Conservation (phyloP, 2,113 vertebrate genomes). For the Chaetodon trifascialis region DNA sequence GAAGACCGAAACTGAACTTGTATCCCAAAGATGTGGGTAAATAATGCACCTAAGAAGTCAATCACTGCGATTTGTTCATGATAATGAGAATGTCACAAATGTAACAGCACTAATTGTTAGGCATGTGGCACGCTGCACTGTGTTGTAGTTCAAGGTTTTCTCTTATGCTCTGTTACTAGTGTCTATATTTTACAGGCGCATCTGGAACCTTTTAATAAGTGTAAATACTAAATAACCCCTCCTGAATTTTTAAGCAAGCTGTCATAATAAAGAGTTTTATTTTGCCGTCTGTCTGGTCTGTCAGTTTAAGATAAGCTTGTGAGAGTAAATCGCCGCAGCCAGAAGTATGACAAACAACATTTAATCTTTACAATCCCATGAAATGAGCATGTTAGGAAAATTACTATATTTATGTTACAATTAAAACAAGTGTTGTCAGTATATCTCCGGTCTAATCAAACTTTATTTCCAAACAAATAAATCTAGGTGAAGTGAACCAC, state of each 20-base stretch:
- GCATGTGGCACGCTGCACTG: conserved; percentile 48
- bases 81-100: conserved; percentile 27
- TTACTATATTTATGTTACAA: conserved; percentile 51
- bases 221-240: conserved; percentile 44
- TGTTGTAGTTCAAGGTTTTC: conserved; percentile 30
- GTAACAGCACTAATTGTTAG: conserved; percentile 54
- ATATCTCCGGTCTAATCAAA: conserved; percentile 24
- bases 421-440: conserved; percentile 46
- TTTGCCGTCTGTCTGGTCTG: conserved; percentile 50
- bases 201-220: conserved; percentile 29
- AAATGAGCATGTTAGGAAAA: conserved; percentile 55
- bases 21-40: conserved; percentile 48
- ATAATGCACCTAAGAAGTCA: conserved; percentile 24
- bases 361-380: conserved; percentile 70
- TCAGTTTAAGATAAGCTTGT: background rate
- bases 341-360: conserved; percentile 65
- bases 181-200: conserved; percentile 42
- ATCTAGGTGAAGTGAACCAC: conserved; percentile 19
- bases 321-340: conserved; percentile 36
- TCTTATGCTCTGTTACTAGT: conserved; percentile 21
- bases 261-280: conserved; percentile 73
- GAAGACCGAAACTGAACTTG: conserved; percentile 77
- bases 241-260: conserved; percentile 49
- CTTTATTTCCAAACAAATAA: conserved; percentile 33
- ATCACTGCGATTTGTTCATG: conserved; percentile 53